A percentile compares a stretch with the other conserved stretches of the same genome.
These are phyloP conservation scores for Pomatostomus ruficeps DNA, from an alignment of 2,113 vertebrate species.

Conservation along the genomic window DNA sequence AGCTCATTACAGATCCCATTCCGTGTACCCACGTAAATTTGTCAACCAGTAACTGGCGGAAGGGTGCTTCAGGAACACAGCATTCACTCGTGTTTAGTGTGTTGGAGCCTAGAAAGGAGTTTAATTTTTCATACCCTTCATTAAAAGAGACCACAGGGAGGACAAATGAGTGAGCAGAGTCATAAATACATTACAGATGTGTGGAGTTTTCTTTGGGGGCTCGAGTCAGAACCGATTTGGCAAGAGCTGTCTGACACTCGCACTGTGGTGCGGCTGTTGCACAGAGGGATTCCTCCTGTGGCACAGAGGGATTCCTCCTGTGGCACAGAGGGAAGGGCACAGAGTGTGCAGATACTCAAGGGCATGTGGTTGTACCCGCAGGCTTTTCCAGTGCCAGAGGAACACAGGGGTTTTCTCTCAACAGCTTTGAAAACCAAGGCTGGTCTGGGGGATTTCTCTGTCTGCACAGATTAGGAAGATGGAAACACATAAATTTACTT, in stretches of 20 bases:
- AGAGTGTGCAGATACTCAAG: not conserved
- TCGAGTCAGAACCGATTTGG: slow-evolving; percentile 24
- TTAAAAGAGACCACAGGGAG: slow-evolving; percentile 46
- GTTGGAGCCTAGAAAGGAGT: slow-evolving; percentile 1
- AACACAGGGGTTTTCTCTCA: not conserved
- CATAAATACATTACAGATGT: slow-evolving; percentile 49
- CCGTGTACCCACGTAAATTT: not conserved
- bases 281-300: not conserved
- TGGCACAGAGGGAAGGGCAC: not conserved
- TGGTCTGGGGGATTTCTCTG: not conserved
- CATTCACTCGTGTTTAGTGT: not conserved
- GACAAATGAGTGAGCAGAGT: slow-evolving; percentile 47
- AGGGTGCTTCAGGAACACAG: not conserved
- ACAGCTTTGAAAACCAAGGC: not conserved
- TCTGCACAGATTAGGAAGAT: not conserved
- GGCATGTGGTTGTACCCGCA: not conserved
- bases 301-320: not conserved
- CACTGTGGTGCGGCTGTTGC: not conserved
- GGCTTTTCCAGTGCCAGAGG: not conserved
- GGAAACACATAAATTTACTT: not conserved
- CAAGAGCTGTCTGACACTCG: not conserved
- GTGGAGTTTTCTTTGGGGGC: not conserved
- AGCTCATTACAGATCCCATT: not conserved
- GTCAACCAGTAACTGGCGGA: not conserved
- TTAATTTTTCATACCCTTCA: slow-evolving; percentile 51